Evolutionary conservation across 1,140 invertebrate species (phyloP).

Genomic region (Aricia agestis): DNA sequence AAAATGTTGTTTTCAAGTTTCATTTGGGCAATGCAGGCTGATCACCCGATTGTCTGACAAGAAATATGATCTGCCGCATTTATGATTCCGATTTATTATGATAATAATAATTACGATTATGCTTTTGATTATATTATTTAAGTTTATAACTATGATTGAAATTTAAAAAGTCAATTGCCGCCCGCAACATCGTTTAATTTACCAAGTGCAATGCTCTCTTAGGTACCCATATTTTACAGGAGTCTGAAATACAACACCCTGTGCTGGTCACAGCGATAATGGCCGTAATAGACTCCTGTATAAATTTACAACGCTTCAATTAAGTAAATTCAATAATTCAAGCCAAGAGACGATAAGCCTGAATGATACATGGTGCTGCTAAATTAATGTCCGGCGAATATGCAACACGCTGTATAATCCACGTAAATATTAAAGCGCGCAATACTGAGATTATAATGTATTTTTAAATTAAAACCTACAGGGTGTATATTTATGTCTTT

Average conservation of each 20-base stretch:
- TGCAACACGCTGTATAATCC: slow-evolving; percentile 8
- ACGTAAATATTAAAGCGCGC: background rate
- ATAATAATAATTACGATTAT: too few species aligned
- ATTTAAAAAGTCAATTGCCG: too few species aligned
- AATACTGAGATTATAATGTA: background rate
- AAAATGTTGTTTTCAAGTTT: too few species aligned
- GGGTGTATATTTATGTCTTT: too few species aligned
- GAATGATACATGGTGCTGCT: slow-evolving; percentile 10
- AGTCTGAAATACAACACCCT: background rate
- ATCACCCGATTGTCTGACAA: too few species aligned
- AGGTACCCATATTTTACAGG: background rate
- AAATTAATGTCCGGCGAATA: slow-evolving; percentile 7
- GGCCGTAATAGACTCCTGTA: background rate
- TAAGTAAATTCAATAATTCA: slow-evolving; percentile 12
- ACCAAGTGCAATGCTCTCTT: background rate
- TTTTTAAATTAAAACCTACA: too few species aligned
- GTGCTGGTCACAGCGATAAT: background rate
- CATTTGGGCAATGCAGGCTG: too few species aligned
- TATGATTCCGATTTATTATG: too few species aligned
- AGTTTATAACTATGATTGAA: too few species aligned
- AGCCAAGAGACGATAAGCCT: slow-evolving; percentile 4
- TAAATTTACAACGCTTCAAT: slow-evolving; percentile 9
- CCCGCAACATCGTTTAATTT: too few species aligned
- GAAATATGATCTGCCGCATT: too few species aligned
- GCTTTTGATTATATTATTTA: too few species aligned